Evolutionary conservation across 2,113 vertebrate genomes (phyloP).

Genomic region (Sander vitreus): DNA sequence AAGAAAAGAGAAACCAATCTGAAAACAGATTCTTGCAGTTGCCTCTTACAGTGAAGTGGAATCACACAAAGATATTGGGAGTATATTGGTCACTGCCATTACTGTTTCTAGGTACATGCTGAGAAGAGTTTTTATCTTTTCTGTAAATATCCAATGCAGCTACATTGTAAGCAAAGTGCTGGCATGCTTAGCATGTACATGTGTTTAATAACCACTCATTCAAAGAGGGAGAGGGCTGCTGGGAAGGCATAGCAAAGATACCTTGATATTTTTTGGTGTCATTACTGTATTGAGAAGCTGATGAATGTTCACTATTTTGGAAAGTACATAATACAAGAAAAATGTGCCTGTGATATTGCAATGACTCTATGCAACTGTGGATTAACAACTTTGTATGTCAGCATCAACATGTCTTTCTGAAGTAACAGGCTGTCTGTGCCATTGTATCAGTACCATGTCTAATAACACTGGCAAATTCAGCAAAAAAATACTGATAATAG

Average conservation of each 20-base stretch:
- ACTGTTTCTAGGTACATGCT: constrained; percentile 30
- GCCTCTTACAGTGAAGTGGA: constrained; percentile 31
- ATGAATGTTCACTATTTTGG: constrained; percentile 57
- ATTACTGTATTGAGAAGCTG: constrained; percentile 69
- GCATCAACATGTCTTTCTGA: constrained; percentile 10
- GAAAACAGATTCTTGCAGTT: constrained; percentile 20
- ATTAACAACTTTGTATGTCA: constrained; percentile 46
- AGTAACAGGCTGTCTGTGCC: constrained; percentile 39
- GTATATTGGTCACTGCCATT: neutral
- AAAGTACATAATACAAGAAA: constrained; percentile 21
- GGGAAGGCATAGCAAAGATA: constrained; percentile 32
- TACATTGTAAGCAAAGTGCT: constrained; percentile 33
- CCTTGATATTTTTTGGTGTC: constrained; percentile 57
- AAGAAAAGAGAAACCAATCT: constrained; percentile 18
- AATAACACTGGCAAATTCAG: constrained; percentile 73
- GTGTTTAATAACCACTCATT: constrained; percentile 75
- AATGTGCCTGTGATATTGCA: constrained; percentile 50
- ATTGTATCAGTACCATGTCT: constrained; percentile 65
- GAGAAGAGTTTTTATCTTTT: neutral
- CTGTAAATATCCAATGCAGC: constrained; percentile 65
- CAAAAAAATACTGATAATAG: constrained; percentile 47
- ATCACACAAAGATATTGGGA: constrained; percentile 17
- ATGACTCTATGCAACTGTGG: constrained; percentile 64
- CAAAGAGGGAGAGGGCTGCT: constrained; percentile 32
- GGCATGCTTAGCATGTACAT: constrained; percentile 31